These are phyloP conservation scores for Nesospiza acunhae DNA, from an alignment of 2,113 vertebrate species.

Conservation along the genomic window DNA sequence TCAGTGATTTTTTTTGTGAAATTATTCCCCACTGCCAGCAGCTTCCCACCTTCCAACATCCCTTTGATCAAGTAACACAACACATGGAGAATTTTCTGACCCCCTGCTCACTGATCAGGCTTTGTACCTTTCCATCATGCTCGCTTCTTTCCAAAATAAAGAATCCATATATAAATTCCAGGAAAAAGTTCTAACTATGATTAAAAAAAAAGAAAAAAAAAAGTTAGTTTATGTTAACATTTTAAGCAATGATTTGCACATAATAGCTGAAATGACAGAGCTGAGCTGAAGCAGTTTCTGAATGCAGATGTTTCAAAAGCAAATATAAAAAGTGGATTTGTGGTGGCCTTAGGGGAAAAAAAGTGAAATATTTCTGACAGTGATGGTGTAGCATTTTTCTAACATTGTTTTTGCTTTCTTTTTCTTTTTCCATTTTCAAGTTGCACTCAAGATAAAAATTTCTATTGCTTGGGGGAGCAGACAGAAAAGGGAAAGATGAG, in stretches of 20 bases:
- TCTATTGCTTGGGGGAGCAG: not conserved
- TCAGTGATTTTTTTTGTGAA: not conserved
- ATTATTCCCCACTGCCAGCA: not conserved
- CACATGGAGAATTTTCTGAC: not conserved
- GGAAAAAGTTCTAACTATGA: not conserved
- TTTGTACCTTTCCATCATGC: not conserved
- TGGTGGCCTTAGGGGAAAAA: not conserved
- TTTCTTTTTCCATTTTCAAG: not conserved
- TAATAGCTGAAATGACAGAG: constrained; percentile 24
- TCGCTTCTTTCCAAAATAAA: not conserved
- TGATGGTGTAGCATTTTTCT: not conserved
- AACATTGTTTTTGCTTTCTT: not conserved
- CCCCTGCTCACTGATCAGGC: not conserved
- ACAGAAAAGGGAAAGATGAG: not conserved
- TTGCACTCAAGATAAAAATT: constrained; percentile 10
- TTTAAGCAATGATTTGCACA: not conserved
- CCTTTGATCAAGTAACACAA: not conserved
- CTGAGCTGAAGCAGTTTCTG: constrained; percentile 7
- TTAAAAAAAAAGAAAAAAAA: not conserved
- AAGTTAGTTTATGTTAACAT: not conserved
- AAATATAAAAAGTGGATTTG: not conserved
- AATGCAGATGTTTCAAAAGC: not conserved
- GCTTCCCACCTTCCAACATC: not conserved
- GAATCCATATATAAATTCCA: not conserved
- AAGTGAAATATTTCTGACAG: constrained; percentile 10